A percentile compares a stretch with the other conserved stretches of the same genome.
phyloP scores from a whole-genome alignment of 2,113 vertebrate genomes.

The Beaufortia kweichowensis region DNA sequence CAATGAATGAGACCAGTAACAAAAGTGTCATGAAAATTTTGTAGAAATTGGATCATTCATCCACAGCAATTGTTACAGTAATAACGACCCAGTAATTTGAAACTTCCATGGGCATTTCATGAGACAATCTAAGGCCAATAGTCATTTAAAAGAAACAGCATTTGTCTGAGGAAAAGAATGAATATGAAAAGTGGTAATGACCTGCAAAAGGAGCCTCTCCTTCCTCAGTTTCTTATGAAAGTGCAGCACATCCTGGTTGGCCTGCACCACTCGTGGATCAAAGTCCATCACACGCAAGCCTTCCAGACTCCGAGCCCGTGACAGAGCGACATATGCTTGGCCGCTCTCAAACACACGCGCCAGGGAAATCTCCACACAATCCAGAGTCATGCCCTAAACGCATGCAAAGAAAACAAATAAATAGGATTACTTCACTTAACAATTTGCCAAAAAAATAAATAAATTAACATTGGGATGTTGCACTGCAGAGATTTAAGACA shows the following conservation, averaged over 20 bases:
- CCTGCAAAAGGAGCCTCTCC: constrained; percentile 74
- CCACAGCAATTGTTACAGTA: background rate
- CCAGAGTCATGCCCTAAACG: constrained; percentile 86
- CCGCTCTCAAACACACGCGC: constrained; percentile 92
- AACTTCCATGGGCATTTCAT: background rate
- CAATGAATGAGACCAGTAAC: background rate
- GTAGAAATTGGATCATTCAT: background rate
- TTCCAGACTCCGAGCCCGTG: constrained; percentile 84
- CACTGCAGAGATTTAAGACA: background rate
- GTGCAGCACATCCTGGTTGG: constrained; percentile 81
- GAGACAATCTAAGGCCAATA: background rate
- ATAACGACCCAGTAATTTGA: background rate
- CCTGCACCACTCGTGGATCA: constrained; percentile 83
- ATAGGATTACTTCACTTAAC: background rate
- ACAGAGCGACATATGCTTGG: constrained; percentile 95
- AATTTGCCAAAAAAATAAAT: background rate
- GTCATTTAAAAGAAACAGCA: background rate
- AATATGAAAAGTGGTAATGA: constrained; percentile 48
- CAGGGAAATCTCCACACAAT: constrained; percentile 91
- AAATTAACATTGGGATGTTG: background rate
- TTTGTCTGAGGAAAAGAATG: background rate
- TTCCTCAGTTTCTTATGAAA: constrained; percentile 83
- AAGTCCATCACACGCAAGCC: constrained; percentile 94
- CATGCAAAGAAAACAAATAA: constrained; percentile 19
- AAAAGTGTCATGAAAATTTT: background rate